A percentile compares a stretch with the other conserved stretches of the same genome.
Conservation (phyloP, 2,113 vertebrate genomes). For the Hydrochoerus hydrochaeris region DNA sequence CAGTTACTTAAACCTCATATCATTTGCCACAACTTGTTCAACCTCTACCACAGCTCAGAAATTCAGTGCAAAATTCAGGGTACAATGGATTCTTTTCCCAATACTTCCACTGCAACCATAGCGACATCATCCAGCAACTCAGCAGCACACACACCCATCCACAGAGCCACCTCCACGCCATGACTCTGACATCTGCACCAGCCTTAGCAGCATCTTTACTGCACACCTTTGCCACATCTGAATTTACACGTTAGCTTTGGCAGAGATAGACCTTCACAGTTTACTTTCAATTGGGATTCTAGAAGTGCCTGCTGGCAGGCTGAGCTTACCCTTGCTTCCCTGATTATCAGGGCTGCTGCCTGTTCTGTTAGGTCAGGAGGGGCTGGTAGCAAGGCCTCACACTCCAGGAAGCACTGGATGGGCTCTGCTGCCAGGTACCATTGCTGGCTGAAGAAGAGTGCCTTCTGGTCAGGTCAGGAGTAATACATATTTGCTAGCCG, state of each 20-base stretch:
- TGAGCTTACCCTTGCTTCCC: neutral
- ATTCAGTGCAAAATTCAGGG: neutral
- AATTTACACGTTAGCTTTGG: neutral
- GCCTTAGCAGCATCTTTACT: neutral
- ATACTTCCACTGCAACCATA: neutral
- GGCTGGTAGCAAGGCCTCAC: neutral
- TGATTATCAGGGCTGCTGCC: neutral
- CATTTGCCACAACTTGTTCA: neutral
- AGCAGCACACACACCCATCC: neutral
- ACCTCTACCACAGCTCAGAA: neutral
- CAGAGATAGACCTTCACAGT: too few relatives aligned
- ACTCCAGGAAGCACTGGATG: neutral
- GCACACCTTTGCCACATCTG: neutral
- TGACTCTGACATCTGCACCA: neutral
- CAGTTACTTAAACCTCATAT: neutral
- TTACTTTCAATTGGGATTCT: neutral
- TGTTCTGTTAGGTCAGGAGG: neutral
- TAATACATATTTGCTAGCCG: neutral
- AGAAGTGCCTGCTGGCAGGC: neutral
- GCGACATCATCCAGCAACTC: neutral
- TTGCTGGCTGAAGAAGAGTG: neutral
- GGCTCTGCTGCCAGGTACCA: neutral
- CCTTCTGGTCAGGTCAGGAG: neutral
- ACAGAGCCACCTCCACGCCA: neutral
- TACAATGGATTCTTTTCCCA: neutral